A percentile compares a stretch with the other conserved stretches of the same genome.
Evolutionary conservation across 1,140 invertebrate genomes (phyloP).

Genomic region (Stenopsyche tienmushanensis): DNA sequence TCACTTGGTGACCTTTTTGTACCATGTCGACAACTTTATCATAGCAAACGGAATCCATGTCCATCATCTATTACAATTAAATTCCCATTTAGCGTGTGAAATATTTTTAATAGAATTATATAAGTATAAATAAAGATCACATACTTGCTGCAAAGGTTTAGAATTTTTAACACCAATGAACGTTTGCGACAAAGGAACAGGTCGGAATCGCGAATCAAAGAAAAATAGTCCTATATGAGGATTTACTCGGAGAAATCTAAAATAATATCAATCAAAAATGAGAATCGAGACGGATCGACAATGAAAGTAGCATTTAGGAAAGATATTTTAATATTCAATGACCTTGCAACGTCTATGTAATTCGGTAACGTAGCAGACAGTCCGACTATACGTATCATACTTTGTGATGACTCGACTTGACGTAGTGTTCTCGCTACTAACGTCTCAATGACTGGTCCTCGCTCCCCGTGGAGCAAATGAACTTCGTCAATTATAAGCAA

Average conservation of each 20-base stretch:
- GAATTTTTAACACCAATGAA: conserved; percentile 89
- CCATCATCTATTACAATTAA: conserved; percentile 71
- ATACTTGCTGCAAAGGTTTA: conserved; percentile 72
- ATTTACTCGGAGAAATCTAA: conserved; percentile 89
- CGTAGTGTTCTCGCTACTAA: conserved; percentile 93
- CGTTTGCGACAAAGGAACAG: conserved; percentile 90
- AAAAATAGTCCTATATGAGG: conserved; percentile 91
- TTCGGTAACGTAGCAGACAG: conserved; percentile 97
- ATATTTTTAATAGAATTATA: conserved; percentile 67
- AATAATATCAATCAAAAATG: conserved; percentile 17
- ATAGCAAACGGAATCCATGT: conserved; percentile 94
- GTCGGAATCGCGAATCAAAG: conserved; percentile 95
- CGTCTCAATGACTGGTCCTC: conserved; percentile 97
- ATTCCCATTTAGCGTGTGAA: no score
- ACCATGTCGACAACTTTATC: conserved; percentile 89
- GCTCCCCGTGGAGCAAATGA: conserved; percentile 94
- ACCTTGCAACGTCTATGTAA: conserved; percentile 91
- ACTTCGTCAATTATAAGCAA: conserved; percentile 98
- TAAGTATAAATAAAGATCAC: no score
- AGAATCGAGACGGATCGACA: no score
- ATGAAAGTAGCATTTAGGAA: no score
- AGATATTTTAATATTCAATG: conserved; percentile 1
- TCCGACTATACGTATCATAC: conserved; percentile 97
- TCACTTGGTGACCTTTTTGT: conserved; percentile 90
- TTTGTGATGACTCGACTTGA: conserved; percentile 93